These are phyloP conservation scores for Pollicipes pollicipes DNA, from an alignment of 1,140 invertebrate species.

Conservation along the genomic window DNA sequence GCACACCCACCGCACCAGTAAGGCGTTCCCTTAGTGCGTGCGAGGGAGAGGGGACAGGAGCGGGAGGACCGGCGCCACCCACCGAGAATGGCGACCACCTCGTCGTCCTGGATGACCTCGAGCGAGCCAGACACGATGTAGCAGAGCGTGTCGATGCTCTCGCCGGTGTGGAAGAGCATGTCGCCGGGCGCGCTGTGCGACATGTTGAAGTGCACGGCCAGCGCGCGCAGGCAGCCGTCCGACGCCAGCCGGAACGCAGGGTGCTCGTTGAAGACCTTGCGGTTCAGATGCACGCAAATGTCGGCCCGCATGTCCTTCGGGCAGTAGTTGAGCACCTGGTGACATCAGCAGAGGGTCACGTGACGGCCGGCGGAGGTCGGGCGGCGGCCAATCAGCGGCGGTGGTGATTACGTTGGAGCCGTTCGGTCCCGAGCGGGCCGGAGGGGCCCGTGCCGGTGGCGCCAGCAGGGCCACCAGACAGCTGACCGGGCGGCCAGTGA, in stretches of 20 bases:
- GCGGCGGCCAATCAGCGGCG: too few relatives aligned
- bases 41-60: too few relatives aligned
- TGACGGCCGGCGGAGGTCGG: too few relatives aligned
- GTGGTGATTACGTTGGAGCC: too few relatives aligned
- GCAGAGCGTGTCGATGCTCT: conserved; percentile 94
- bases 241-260: conserved; percentile 93
- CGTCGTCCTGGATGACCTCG: conserved; percentile 99
- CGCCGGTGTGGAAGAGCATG: conserved; percentile 88
- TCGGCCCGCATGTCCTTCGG: conserved; percentile 99
- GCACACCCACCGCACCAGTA: too few relatives aligned
- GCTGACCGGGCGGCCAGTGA: too few relatives aligned
- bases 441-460: too few relatives aligned
- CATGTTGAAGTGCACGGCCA: conserved; percentile 99
- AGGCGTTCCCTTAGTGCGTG: too few relatives aligned
- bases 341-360: not conserved
- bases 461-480: too few relatives aligned
- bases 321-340: conserved; percentile 94
- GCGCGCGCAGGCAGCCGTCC: conserved; percentile 89
- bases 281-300: conserved; percentile 97
- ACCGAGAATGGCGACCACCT: conserved; percentile 97
- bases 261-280: conserved; percentile 99
- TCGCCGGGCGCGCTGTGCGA: conserved; percentile 91
- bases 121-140: conserved; percentile 97
- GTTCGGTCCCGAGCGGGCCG: too few relatives aligned
- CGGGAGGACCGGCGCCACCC: too few relatives aligned